These are phyloP conservation scores for Melolontha melolontha DNA, from an alignment of 2,888 invertebrate genomes.

Conservation along the genomic window DNA sequence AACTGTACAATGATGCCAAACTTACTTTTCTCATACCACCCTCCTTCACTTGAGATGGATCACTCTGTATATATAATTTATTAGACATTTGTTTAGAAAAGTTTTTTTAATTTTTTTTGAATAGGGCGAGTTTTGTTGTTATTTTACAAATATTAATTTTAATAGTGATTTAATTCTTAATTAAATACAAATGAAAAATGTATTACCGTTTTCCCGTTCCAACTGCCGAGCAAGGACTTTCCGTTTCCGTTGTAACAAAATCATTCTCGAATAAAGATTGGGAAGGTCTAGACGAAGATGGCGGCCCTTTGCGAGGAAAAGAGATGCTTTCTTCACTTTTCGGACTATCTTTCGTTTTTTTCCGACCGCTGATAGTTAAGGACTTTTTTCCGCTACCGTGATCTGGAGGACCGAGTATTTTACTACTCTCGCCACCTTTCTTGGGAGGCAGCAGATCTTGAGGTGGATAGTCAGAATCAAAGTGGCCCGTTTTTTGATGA, in stretches of 20 bases:
- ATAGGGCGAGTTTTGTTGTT: too few species aligned
- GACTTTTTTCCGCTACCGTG: conserved; percentile 55
- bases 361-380: conserved; percentile 51
- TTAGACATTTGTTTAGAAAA: too few species aligned
- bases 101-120: too few species aligned
- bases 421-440: conserved; percentile 45
- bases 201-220: conserved; percentile 22
- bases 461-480: conserved; percentile 71
- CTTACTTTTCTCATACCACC: too few species aligned
- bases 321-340: conserved; percentile 58
- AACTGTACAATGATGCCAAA: too few species aligned
- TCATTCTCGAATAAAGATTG: conserved; percentile 78
- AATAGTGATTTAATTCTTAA: too few species aligned
- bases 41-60: too few species aligned
- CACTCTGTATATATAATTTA: too few species aligned
- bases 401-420: conserved; percentile 17
- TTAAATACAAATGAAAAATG: neutral
- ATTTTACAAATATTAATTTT: too few species aligned
- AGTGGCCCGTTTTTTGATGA: conserved; percentile 57
- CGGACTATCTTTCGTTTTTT: conserved; percentile 59
- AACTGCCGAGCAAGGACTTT: conserved; percentile 53
- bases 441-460: conserved; percentile 53
- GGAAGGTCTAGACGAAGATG: conserved; percentile 63
- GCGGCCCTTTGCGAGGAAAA: conserved; percentile 61
- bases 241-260: conserved; percentile 68